These are phyloP conservation scores for Sepiola atlantica DNA, from an alignment of 2,888 invertebrate genomes.

Conservation along the genomic window DNA sequence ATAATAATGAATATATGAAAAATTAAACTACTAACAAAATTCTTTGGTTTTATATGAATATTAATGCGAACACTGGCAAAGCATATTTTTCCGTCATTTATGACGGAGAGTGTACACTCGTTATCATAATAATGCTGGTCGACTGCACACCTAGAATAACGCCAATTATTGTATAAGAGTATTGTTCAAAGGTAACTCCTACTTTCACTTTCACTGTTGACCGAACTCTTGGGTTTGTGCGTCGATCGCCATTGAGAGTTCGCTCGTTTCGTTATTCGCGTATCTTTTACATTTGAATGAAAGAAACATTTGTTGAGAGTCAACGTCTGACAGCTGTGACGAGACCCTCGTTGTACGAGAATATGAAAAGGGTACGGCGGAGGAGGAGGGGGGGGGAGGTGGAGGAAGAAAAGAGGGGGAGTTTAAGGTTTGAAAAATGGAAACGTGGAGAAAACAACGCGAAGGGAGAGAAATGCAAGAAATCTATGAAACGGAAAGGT, in stretches of 20 bases:
- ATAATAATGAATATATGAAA: too few species aligned
- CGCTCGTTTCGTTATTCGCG: not conserved
- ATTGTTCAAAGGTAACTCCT: not conserved
- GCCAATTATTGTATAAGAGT: too few species aligned
- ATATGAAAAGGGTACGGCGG: not conserved
- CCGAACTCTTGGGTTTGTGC: not conserved
- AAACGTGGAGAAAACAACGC: not conserved
- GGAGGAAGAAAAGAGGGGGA: too few species aligned
- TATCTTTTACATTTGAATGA: not conserved
- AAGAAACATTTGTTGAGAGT: not conserved
- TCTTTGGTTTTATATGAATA: too few species aligned
- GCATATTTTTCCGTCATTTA: too few species aligned
- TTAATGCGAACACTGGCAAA: too few species aligned
- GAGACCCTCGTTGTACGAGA: not conserved
- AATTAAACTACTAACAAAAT: too few species aligned
- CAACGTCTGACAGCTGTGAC: slow-evolving; percentile 16
- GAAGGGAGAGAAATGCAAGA: not conserved
- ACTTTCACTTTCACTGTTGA: not conserved
- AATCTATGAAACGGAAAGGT: not conserved
- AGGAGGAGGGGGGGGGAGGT: not conserved
- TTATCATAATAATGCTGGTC: too few species aligned
- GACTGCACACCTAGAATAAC: too few species aligned
- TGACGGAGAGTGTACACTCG: too few species aligned
- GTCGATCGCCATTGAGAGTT: not conserved
- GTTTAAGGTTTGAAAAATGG: not conserved